Percentiles rank a stretch among this genome's conserved stretches.
phyloP scores from a whole-genome alignment of 2,888 invertebrate species.

The Dorcus parallelipipedus region DNA sequence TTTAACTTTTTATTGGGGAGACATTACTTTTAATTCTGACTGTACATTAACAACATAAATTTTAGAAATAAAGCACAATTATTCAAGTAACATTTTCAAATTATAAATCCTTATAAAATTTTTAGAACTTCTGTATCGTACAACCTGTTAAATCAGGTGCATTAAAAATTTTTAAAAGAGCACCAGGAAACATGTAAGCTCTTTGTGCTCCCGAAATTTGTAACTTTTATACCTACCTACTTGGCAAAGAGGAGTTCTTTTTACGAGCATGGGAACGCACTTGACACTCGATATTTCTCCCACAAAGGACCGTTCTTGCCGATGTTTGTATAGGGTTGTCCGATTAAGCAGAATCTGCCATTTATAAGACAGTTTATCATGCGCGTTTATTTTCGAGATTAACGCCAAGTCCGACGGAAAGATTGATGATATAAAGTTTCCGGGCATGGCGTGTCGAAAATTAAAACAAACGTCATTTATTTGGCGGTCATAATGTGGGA shows the following conservation, averaged over 20 bases:
- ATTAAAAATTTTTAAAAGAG: constrained; percentile 9
- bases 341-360: constrained; percentile 4
- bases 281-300: constrained; percentile 46
- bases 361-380: constrained; percentile 15
- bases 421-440: constrained; percentile 19
- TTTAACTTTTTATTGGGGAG: too few relatives aligned
- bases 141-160: constrained; percentile 34
- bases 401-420: constrained; percentile 11
- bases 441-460: constrained; percentile 14
- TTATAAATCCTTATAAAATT: background rate
- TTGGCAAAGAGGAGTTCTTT: constrained; percentile 38
- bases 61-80: too few relatives aligned
- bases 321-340: constrained; percentile 21
- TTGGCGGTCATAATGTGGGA: too few relatives aligned
- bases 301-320: constrained; percentile 17
- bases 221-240: constrained; percentile 44
- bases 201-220: constrained; percentile 42
- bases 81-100: too few relatives aligned
- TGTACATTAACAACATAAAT: too few relatives aligned
- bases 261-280: constrained; percentile 46
- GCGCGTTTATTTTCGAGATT: constrained; percentile 8
- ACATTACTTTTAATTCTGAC: too few relatives aligned
- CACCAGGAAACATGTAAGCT: constrained; percentile 30
- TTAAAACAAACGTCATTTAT: constrained; percentile 21
- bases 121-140: constrained; percentile 12